Evolutionary conservation across 2,888 invertebrate genomes (phyloP), one percentile per base, ranked within the genome.

Genomic region (Cartodere bifasciata): DNA sequence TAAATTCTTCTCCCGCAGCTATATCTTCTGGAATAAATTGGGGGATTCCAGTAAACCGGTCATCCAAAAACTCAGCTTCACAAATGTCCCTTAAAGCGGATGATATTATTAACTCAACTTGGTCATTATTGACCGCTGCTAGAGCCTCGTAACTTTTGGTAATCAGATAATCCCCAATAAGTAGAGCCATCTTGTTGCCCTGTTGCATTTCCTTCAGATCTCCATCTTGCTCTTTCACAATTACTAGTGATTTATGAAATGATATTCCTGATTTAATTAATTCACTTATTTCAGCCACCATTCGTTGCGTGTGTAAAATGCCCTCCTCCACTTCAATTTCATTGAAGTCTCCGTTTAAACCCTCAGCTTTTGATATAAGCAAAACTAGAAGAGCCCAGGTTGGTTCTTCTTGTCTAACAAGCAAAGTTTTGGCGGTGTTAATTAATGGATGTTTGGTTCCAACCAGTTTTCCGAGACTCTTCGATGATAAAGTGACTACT

Each of bases 371-470:
- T 7, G 31, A 23, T 25, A 31, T 4, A 1, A 31, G 31, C 13
- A 31, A 23, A 6, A 31, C 26, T 2, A 31, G 17, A 2, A 31
- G 20, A 7, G 25, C 31, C 31, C 31, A 31, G 6, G 31, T 25
- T n/a, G 31, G 31, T 9, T 25, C 17, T 16, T 31, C 31, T 1
- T 24, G 26, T 25, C 21, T 24, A 2, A 25, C 21, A 9, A 31
- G 4, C 2, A 31, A 14, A 2, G 17, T 31, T 16, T 25, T 31
- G 4, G 25, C 31, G 9, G 31, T 31, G 12, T 25, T 25, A 4
- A 31, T 11, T 10, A 31, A 23, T 13, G 31, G 31, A 13, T 31
- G 31, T 11, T 31, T 25, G 13, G 31, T 31, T 25, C 17, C 31
- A 1, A 24, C 20, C 9, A 31, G 12, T 17, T 31, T 31, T 9